These are phyloP conservation scores for Chelmon rostratus DNA, from an alignment of 2,797 vertebrate genomes.

Conservation along the genomic window DNA sequence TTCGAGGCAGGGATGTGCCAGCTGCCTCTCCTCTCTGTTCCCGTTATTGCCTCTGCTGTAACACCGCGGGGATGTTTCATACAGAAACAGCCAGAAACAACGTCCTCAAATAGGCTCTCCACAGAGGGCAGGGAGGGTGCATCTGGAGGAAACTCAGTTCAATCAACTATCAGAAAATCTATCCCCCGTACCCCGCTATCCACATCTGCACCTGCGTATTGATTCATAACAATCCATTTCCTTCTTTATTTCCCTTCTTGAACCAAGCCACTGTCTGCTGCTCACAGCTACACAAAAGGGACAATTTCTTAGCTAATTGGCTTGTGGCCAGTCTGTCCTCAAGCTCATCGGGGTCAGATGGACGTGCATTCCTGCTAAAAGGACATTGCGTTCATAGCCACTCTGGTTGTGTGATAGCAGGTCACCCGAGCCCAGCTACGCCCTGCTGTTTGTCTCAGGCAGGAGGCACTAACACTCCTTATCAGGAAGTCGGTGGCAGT, in stretches of 20 bases:
- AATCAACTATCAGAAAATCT: conserved; percentile 64
- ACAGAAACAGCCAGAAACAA: conserved; percentile 43
- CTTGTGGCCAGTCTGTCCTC: conserved; percentile 17
- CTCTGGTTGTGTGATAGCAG: conserved; percentile 15
- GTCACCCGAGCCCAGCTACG: background rate
- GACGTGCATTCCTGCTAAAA: background rate
- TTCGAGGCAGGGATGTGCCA: conserved; percentile 48
- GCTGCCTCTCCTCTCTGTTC: conserved; percentile 60
- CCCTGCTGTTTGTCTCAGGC: conserved; percentile 7
- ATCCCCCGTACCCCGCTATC: conserved; percentile 27
- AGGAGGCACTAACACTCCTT: conserved; percentile 7
- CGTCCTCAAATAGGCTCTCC: conserved; percentile 52
- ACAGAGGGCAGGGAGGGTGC: conserved; percentile 38
- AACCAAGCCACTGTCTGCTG: conserved; percentile 2
- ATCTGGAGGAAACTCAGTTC: conserved; percentile 59
- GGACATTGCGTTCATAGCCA: background rate
- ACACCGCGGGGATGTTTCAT: conserved; percentile 47
- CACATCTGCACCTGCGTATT: conserved; percentile 56
- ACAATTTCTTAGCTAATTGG: conserved; percentile 22
- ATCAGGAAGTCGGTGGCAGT: conserved; percentile 21
- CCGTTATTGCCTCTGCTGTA: conserved; percentile 52
- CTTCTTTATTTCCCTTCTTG: conserved; percentile 24
- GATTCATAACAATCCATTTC: conserved; percentile 51
- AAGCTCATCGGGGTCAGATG: conserved; percentile 14
- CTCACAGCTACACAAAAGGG: conserved; percentile 21